These are phyloP conservation scores for Metopolophium dirhodum DNA, from an alignment of 1,140 invertebrate species.

Conservation along the genomic window DNA sequence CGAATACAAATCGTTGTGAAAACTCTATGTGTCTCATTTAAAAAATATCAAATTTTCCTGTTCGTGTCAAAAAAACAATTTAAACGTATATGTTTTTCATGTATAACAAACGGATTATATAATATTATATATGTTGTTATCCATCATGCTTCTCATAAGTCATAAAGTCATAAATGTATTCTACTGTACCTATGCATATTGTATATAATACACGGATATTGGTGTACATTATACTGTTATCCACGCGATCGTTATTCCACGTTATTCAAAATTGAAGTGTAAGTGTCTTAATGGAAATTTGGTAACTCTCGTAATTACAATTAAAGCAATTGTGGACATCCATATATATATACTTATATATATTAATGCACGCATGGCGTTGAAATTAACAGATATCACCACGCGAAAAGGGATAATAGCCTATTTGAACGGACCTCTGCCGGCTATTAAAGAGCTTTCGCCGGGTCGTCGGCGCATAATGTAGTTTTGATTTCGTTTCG, in stretches of 20 bases:
- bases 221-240: not conserved
- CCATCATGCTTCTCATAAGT: too few species aligned
- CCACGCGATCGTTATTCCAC: not conserved
- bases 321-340: not conserved
- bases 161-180: not conserved
- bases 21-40: not conserved
- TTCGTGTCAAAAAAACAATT: not conserved
- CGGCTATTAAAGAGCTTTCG: not conserved
- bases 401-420: conserved; percentile 12
- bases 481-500: not conserved
- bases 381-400: conserved; percentile 5
- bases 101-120: not conserved
- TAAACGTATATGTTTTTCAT: not conserved
- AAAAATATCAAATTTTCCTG: not conserved
- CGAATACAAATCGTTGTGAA: not conserved
- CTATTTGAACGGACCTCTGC: not conserved
- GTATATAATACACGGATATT: not conserved
- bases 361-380: not conserved
- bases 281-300: conserved; percentile 7
- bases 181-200: not conserved
- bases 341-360: not conserved
- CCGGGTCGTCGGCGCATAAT: not conserved
- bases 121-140: too few species aligned
- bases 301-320: not conserved
- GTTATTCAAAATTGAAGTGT: not conserved